These are phyloP conservation scores for Camponotus fellah DNA, from an alignment of 2,888 invertebrate genomes.

Conservation along the genomic window DNA sequence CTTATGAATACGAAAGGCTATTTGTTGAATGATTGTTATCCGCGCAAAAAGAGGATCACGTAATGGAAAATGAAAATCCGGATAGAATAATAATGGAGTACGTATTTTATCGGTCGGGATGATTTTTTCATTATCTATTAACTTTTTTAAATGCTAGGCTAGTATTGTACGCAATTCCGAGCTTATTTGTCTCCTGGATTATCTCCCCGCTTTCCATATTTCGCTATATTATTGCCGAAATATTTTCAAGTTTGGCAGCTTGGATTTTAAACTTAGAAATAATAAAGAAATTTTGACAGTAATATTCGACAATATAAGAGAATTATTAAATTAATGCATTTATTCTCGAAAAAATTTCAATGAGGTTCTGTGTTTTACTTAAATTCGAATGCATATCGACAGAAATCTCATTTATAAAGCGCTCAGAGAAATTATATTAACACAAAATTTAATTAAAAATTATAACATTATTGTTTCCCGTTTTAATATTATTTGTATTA, in stretches of 20 bases:
- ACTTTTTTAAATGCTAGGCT: background rate
- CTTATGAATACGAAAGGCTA: background rate
- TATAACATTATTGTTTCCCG: background rate
- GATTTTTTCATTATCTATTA: background rate
- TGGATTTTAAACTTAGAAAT: background rate
- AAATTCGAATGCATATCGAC: background rate
- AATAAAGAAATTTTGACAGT: background rate
- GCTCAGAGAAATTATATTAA: background rate
- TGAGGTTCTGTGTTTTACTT: background rate
- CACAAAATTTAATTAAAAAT: background rate
- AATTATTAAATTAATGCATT: background rate
- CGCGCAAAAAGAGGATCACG: background rate
- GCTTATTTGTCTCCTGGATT: background rate
- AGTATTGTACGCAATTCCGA: background rate
- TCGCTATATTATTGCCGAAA: background rate
- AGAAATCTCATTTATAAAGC: background rate
- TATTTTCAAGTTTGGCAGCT: background rate
- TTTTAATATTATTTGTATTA: slow-evolving; percentile 7
- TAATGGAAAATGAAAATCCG: background rate
- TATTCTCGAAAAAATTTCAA: background rate
- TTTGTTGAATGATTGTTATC: background rate
- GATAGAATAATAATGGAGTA: background rate
- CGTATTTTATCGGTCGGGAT: background rate
- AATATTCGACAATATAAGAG: background rate
- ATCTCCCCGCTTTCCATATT: background rate